Conservation (phyloP, 1,140 invertebrate genomes). For the Helicoverpa armigera region DNA sequence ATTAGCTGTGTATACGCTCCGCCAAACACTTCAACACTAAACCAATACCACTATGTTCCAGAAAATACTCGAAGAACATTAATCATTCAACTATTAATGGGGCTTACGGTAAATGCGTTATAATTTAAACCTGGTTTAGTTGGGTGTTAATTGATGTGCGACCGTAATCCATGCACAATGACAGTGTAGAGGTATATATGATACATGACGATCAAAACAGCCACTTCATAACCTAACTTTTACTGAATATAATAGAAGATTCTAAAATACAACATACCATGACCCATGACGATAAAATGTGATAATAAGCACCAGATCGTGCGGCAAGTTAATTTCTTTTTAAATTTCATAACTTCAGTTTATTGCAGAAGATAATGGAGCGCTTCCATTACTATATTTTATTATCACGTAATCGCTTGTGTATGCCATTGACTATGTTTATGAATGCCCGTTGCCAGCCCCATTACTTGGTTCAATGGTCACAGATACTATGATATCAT, state of each 20-base stretch:
- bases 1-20: slow-evolving; percentile 32
- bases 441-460: neutral
- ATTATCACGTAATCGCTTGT: slow-evolving; percentile 35
- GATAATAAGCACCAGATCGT: slow-evolving; percentile 8
- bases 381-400: slow-evolving; percentile 31
- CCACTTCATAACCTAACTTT: slow-evolving; percentile 6
- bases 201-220: slow-evolving; percentile 28
- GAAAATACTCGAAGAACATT: neutral
- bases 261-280: slow-evolving; percentile 2
- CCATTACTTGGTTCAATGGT: slow-evolving; percentile 1
- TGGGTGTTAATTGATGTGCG: slow-evolving; percentile 6
- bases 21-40: slow-evolving; percentile 19
- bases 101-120: neutral
- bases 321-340: slow-evolving; percentile 23
- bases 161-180: slow-evolving; percentile 4
- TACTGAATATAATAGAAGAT: neutral
- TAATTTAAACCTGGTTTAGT: neutral
- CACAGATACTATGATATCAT: neutral
- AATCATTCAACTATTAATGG: neutral
- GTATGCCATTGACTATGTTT: neutral
- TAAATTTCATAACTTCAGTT: slow-evolving; percentile 27
- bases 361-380: slow-evolving; percentile 11
- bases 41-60: neutral
- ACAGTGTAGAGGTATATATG: slow-evolving; percentile 20
- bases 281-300: slow-evolving; percentile 22